Base-by-base conservation (phyloP, 2,113 vertebrate species). In the Petrocephalus microphthalmus region DNA sequence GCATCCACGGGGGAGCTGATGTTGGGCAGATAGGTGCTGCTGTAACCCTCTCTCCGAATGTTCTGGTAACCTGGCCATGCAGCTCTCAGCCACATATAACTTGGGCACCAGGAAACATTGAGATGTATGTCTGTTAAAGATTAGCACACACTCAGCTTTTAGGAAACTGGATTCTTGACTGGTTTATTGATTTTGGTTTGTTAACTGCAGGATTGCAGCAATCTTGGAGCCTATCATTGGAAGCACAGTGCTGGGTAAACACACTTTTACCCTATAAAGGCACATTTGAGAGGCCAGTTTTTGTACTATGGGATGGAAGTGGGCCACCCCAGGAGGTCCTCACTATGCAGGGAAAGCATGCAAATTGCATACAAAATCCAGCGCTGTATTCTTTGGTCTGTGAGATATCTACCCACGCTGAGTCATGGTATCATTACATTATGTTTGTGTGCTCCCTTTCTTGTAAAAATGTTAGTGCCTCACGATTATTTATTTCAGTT, bases 21-120 rank as follows among this genome's bases (percentile, higher is more conserved):
- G 89, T 90, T 87, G 0, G 91, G 93, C 83, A 95, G 91, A 51
- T 92, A 92, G 3, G 86, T 87, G 71, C 90, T 90, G 87, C 89
- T 92, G 89, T 74, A 89, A 19, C 91, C 90, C 84, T 92, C 93
- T 87, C 54, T 91, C 83, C 94, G 91, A 20, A 42, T 90, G 89
- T 92, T 93, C 92, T 92, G 91, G 13, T 91, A 90, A 8, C 90
- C 90, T 10, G 57, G 29, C 91, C 29, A 19, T 7, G 90, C 91
- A 78, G 92, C 93, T 81, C 92, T 92, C 90, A 93, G 90, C 94
- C 93, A 94, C 93, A 94, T 87, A 56, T 93, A 86, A 88, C 88
- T 93, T 94, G 74, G n/a, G 19, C n/a, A 89, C 33, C 37, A 78
- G 52, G 51, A 13, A 49, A 42, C 54, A 15, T 49, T 33, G 52